Percentiles rank a stretch among this genome's conserved stretches.
These are phyloP conservation scores for Drosophila ohnishii DNA, from an alignment of 1,140 invertebrate species.

Conservation along the genomic window DNA sequence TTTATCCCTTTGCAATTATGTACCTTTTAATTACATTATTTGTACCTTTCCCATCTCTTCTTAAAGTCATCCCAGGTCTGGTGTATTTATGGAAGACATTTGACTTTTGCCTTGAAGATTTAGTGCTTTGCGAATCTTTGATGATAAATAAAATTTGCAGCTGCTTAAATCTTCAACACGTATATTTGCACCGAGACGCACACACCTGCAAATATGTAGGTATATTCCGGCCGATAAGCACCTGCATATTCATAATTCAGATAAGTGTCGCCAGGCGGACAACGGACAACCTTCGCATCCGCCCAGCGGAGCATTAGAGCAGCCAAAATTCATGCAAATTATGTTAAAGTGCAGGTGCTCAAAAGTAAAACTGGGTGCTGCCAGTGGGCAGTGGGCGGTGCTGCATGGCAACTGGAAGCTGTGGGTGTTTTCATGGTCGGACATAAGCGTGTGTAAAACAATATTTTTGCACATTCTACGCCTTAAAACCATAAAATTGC, in stretches of 20 bases:
- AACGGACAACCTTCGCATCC: constrained; percentile 46
- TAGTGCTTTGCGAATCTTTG: constrained; percentile 36
- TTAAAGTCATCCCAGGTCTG: not conserved
- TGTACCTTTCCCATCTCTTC: not conserved
- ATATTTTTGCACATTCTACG: constrained; percentile 75
- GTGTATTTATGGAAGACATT: constrained; percentile 31
- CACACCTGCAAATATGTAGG: constrained; percentile 4
- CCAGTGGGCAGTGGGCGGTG: not conserved
- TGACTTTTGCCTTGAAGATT: constrained; percentile 31
- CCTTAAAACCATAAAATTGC: constrained; percentile 76
- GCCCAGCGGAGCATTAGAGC: constrained; percentile 30
- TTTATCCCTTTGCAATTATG: not conserved
- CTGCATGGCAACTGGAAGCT: constrained; percentile 8
- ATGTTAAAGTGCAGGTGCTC: constrained; percentile 67
- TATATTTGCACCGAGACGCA: constrained; percentile 2
- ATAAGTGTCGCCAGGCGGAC: constrained; percentile 51
- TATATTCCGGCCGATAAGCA: constrained; percentile 56
- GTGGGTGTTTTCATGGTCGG: constrained; percentile 43
- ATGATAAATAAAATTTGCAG: constrained; percentile 71
- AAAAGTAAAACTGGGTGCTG: constrained; percentile 14
- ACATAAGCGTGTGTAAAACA: constrained; percentile 74
- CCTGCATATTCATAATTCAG: constrained; percentile 80
- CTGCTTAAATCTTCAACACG: constrained; percentile 56
- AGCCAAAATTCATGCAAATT: constrained; percentile 73
- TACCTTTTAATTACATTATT: not conserved